Evolutionary conservation across 2,113 vertebrate genomes (phyloP).

Genomic region (Amazona guildingii): DNA sequence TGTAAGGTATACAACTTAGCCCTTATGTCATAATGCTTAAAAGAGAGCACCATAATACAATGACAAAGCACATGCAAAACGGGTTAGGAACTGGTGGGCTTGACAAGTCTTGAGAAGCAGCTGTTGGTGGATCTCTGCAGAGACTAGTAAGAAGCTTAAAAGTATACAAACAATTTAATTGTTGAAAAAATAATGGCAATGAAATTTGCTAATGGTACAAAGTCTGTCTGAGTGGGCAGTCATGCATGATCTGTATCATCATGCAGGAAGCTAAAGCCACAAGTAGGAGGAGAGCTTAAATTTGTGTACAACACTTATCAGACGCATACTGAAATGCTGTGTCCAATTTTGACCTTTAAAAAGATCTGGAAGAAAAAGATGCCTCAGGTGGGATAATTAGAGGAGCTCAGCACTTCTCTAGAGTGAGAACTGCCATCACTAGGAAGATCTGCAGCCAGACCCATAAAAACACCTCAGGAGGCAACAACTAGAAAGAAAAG

Average conservation of each 20-base stretch:
- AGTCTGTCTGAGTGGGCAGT: background rate
- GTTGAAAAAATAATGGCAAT: background rate
- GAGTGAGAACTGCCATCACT: background rate
- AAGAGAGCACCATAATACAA: background rate
- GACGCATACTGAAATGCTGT: background rate
- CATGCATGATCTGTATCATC: background rate
- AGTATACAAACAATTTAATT: background rate
- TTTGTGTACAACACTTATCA: background rate
- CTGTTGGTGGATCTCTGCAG: background rate
- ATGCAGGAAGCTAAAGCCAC: background rate
- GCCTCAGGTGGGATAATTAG: background rate
- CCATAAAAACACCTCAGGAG: background rate
- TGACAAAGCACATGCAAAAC: rapidly evolving
- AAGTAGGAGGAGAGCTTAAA: background rate
- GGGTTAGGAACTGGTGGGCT: background rate
- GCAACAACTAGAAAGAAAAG: background rate
- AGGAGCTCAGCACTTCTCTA: background rate
- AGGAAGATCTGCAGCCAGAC: background rate
- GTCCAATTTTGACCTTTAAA: background rate
- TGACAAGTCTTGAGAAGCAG: background rate
- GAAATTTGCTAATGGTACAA: background rate
- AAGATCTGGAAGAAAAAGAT: background rate
- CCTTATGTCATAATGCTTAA: background rate
- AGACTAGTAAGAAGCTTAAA: background rate
- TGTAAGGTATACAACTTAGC: background rate